Percentiles rank a stretch among this genome's conserved stretches.
These are phyloP conservation scores for Hydraecia micacea DNA, from an alignment of 2,888 invertebrate species.

Conservation along the genomic window DNA sequence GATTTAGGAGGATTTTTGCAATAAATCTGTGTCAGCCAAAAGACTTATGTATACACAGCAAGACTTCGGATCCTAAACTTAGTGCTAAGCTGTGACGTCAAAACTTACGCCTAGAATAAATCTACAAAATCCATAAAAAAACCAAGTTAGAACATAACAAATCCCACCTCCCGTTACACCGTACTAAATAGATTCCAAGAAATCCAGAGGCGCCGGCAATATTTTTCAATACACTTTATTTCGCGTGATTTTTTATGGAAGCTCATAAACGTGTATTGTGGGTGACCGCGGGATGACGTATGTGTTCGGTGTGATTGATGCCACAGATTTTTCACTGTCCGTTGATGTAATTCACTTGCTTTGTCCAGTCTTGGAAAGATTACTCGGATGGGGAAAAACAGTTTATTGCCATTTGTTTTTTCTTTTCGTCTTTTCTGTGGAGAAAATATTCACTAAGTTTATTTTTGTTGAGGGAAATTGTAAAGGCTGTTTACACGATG, in stretches of 20 bases:
- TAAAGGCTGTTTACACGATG: not conserved
- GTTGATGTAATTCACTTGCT: conserved; percentile 52
- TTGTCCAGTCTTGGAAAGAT: conserved; percentile 48
- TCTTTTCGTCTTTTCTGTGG: not conserved
- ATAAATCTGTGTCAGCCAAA: not conserved
- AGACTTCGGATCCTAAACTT: not conserved
- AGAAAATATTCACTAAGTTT: not conserved
- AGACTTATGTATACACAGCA: not conserved
- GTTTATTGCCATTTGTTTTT: conserved; percentile 35
- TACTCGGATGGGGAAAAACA: conserved; percentile 29
- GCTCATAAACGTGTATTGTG: conserved; percentile 58
- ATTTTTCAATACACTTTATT: conserved; percentile 64
- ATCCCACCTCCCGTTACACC: conserved; percentile 34
- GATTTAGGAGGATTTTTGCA: not conserved
- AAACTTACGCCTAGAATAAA: conserved; percentile 19
- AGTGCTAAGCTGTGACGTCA: not conserved
- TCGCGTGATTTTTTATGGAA: conserved; percentile 56
- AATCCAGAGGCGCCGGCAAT: conserved; percentile 30
- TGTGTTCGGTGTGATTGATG: conserved; percentile 58
- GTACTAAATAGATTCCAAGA: conserved; percentile 39
- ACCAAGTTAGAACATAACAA: conserved; percentile 16
- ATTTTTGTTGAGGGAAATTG: not conserved
- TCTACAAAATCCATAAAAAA: conserved; percentile 8
- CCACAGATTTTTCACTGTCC: conserved; percentile 50
- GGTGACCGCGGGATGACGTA: conserved; percentile 56